phyloP scores from a whole-genome alignment of 2,888 invertebrate genomes.

The Alsophila aescularia region DNA sequence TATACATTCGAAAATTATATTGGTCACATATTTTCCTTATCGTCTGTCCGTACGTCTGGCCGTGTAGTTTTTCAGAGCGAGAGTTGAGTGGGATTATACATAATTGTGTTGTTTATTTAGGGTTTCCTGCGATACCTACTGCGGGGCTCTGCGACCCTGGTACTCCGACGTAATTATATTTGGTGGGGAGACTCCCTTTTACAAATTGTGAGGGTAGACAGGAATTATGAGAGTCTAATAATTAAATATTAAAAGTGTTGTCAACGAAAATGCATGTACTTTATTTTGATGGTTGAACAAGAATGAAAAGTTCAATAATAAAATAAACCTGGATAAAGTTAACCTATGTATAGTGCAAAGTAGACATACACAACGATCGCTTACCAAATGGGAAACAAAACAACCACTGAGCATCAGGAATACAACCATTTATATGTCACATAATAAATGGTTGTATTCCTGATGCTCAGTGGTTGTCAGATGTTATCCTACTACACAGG shows the following conservation, averaged over 20 bases:
- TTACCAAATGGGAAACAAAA: no score
- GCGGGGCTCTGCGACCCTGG: slow-evolving; percentile 55
- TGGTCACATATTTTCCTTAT: slow-evolving; percentile 19
- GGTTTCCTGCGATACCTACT: slow-evolving; percentile 57
- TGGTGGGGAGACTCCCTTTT: slow-evolving; percentile 42
- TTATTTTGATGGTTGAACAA: background rate
- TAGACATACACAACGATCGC: no score
- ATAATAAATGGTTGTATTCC: no score
- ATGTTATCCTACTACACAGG: no score
- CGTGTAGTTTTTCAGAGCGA: slow-evolving; percentile 61
- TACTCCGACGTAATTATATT: slow-evolving; percentile 64
- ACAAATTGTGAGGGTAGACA: slow-evolving; percentile 8
- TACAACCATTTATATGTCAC: no score
- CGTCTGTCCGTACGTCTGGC: slow-evolving; percentile 50
- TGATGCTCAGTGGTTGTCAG: no score
- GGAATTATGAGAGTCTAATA: slow-evolving; percentile 14
- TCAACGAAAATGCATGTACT: background rate
- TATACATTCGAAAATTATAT: slow-evolving; percentile 2
- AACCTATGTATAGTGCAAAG: no score
- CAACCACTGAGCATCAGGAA: no score
- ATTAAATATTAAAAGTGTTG: background rate
- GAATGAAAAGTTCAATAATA: no score
- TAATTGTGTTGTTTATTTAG: slow-evolving; percentile 73
- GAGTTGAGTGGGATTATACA: slow-evolving; percentile 62
- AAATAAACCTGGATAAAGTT: no score